Evolutionary conservation across 1,140 invertebrate genomes (phyloP).

Genomic region (Rhyzopertha dominica): DNA sequence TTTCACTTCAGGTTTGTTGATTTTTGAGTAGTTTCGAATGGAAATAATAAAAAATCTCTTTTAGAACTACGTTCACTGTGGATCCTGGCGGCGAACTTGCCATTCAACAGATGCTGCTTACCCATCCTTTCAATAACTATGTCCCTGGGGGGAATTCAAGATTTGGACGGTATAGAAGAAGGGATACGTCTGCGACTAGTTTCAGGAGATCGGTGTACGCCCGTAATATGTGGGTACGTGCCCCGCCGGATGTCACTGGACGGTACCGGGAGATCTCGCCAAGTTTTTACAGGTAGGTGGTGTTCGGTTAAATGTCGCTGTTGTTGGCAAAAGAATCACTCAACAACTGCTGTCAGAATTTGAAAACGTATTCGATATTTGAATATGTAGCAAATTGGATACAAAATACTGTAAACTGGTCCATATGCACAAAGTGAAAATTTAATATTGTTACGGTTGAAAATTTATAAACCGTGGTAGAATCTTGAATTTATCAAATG

Average conservation of each 20-base stretch:
- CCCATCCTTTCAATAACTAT: conserved; percentile 46
- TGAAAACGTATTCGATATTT: too few relatives aligned
- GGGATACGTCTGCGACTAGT: conserved; percentile 29
- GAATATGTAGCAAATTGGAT: too few relatives aligned
- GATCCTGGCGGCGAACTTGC: conserved; percentile 51
- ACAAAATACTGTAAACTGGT: too few relatives aligned
- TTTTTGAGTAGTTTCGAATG: conserved; percentile 4
- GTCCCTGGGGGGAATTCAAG: too few relatives aligned
- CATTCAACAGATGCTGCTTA: conserved; percentile 51
- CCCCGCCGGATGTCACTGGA: conserved; percentile 60
- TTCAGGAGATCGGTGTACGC: conserved; percentile 68
- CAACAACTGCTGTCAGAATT: too few relatives aligned
- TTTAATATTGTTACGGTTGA: background rate
- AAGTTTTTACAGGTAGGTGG: conserved; percentile 65
- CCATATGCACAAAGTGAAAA: too few relatives aligned
- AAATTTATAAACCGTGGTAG: too few relatives aligned
- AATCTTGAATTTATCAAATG: too few relatives aligned
- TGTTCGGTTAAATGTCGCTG: too few relatives aligned
- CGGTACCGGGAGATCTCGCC: conserved; percentile 67
- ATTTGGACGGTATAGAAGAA: conserved; percentile 22
- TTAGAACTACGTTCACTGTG: conserved; percentile 55
- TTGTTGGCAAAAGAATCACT: too few relatives aligned
- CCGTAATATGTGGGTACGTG: conserved; percentile 67
- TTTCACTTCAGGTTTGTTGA: conserved; percentile 43
- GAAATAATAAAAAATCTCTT: conserved; percentile 18